Evolutionary conservation across 2,888 invertebrate genomes (phyloP).

Genomic region (Melinaea menophilus): DNA sequence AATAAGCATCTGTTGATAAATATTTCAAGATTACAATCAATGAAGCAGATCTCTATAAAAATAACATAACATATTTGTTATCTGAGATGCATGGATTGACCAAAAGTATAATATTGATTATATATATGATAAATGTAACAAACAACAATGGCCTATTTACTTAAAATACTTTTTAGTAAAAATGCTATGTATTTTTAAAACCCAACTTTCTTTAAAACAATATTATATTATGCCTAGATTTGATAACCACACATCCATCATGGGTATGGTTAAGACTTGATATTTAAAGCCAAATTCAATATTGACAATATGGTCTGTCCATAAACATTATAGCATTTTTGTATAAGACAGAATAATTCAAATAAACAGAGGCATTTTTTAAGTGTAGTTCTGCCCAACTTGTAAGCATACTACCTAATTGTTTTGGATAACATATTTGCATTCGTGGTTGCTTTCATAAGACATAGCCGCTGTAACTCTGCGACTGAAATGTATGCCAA

Average conservation of each 20-base stretch:
- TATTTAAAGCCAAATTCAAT: background rate
- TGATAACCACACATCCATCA: background rate
- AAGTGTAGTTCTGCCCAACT: background rate
- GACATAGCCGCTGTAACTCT: constrained; percentile 49
- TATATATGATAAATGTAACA: too few species aligned
- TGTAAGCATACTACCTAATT: constrained; percentile 24
- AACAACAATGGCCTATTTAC: too few species aligned
- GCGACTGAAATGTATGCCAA: constrained; percentile 27
- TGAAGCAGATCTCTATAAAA: too few species aligned
- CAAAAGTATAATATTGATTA: too few species aligned
- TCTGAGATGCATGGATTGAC: too few species aligned
- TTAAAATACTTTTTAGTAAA: too few species aligned
- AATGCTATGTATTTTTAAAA: too few species aligned
- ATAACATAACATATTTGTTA: too few species aligned
- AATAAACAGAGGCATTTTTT: background rate
- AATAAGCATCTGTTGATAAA: too few species aligned
- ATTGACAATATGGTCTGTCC: constrained; percentile 9
- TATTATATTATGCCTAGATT: too few species aligned
- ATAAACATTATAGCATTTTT: constrained; percentile 6
- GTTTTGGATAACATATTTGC: constrained; percentile 28
- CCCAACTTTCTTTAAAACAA: too few species aligned
- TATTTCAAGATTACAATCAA: too few species aligned
- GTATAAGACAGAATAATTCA: background rate
- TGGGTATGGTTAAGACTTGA: background rate
- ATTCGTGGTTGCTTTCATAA: constrained; percentile 31